Conservation (phyloP, 1,140 invertebrate species). For the Holotrichia oblita region DNA sequence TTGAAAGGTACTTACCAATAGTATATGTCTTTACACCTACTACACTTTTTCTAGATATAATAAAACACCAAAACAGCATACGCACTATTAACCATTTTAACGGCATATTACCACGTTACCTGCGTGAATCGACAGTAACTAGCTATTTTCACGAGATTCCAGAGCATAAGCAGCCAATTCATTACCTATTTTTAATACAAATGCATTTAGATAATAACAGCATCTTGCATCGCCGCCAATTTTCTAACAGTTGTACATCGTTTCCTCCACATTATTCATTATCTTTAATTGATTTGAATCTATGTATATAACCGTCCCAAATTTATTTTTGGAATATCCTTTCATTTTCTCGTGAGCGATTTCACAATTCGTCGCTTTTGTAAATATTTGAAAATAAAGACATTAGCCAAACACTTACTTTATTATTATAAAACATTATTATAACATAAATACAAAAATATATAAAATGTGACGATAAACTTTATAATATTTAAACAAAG, state of each 20-base stretch:
- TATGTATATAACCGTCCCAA: too few relatives aligned
- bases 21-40: background rate
- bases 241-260: background rate
- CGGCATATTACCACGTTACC: background rate
- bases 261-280: background rate
- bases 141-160: background rate
- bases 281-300: too few relatives aligned
- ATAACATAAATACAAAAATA: too few relatives aligned
- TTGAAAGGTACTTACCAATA: background rate
- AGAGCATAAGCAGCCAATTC: background rate
- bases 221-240: background rate
- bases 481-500: too few relatives aligned
- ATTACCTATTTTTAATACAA: conserved; percentile 9
- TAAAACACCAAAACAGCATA: background rate
- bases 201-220: background rate
- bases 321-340: too few relatives aligned
- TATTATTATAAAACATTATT: too few relatives aligned
- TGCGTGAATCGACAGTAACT: background rate
- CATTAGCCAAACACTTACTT: too few relatives aligned
- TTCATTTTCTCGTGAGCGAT: too few relatives aligned
- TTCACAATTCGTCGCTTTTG: too few relatives aligned
- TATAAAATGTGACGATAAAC: too few relatives aligned
- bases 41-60: background rate
- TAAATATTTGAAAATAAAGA: too few relatives aligned
- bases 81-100: background rate